phyloP scores from a whole-genome alignment of 92 coral and sea anemone genomes.

The Zoanthus solanderi region DNA sequence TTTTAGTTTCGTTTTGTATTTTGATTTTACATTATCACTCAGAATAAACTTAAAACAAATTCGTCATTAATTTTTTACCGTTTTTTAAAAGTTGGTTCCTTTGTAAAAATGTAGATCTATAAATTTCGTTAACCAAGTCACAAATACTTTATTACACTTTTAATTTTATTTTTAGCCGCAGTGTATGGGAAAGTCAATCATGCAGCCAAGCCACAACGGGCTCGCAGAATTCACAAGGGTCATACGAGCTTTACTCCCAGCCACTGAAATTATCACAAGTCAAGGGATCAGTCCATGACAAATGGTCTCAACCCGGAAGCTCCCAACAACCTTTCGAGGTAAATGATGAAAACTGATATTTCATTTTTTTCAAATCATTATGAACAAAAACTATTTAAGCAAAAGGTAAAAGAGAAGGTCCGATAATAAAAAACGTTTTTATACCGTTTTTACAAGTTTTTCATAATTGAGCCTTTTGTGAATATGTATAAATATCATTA shows the following conservation, averaged over 20 bases:
- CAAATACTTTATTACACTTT: neutral
- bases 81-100: no score
- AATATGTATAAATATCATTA: neutral
- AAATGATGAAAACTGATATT: neutral
- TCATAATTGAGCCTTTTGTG: no score
- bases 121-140: neutral
- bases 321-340: conserved; percentile 86
- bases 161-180: conserved; percentile 58
- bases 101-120: neutral
- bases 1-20: no score
- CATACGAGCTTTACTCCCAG: conserved; percentile 84
- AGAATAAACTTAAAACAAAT: no score
- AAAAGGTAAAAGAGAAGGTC: neutral
- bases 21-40: no score
- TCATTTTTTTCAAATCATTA: neutral
- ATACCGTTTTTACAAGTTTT: no score
- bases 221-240: conserved; percentile 93
- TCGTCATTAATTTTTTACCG: no score
- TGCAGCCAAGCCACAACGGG: conserved; percentile 78
- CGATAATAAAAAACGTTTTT: no score
- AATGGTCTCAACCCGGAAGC: conserved; percentile 67
- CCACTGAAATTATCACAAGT: conserved; percentile 65
- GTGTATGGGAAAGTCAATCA: conserved; percentile 88
- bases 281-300: conserved; percentile 68
- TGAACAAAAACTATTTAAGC: neutral